Evolutionary conservation across 2,888 invertebrate genomes (phyloP), one percentile per base, ranked within the genome.

Genomic region (Limnephilus lunatus): DNA sequence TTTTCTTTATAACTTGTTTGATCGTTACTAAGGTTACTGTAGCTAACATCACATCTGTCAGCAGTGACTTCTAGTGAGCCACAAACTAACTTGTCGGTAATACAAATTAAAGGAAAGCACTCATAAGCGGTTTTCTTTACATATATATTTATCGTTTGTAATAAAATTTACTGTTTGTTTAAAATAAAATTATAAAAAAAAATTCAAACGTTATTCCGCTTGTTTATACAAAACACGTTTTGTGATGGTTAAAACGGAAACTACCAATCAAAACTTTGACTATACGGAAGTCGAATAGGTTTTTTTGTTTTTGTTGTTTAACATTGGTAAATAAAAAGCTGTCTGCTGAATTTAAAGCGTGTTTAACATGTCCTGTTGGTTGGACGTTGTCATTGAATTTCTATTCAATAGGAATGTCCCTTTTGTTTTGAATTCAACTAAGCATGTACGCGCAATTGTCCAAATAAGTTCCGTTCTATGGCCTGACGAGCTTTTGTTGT

Each of bases 401-500:
- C 31, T 82, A 30, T 32, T 68, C 53, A 68, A 25, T 68, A 15
- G 53, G 53, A 19, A 53, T 53, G 19, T 25, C 19, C 53, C 85
- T 39, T 44, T 85, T 85, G 85, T 44, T 85, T 85, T 39, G n/a
- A 85, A 44, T 44, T 44, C 25, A 44, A 44, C 85, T 39, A 85
- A 85, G 32, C 85, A 39, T n/a, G 85, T 48, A 85, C 44, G 44
- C 85, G 25, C 39, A 25, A 30, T 39, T n/a, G 44, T n/a, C 39
- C 85, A 85, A 85, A 85, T 85, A 85, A 85, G 85, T 85, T 39
- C 53, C 25, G 53, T 44, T 30, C 85, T n/a, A 39, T 44, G 85
- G 39, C 44, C 39, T 44, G 85, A 85, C 85, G 44, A 85, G 85
- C 85, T 85, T 85, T 85, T 85, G 85, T 85, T 39, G 35, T 85